phyloP scores from a whole-genome alignment of 2,888 invertebrate genomes.

The Eremobia ochroleuca region DNA sequence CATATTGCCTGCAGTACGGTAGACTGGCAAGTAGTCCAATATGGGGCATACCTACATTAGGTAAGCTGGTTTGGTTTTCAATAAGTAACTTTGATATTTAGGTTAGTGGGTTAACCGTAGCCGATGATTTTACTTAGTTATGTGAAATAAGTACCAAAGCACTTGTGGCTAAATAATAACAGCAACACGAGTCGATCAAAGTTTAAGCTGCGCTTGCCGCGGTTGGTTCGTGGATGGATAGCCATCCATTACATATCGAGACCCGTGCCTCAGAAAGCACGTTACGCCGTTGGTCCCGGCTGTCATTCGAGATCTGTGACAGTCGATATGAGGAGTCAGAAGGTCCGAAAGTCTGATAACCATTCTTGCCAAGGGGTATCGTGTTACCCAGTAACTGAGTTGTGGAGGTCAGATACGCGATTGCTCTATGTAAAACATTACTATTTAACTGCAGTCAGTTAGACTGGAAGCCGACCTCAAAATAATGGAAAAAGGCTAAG shows the following conservation, averaged over 20 bases:
- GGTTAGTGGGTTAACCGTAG: not conserved
- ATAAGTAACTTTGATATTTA: constrained; percentile 22
- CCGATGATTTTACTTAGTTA: not conserved
- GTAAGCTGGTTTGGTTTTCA: constrained; percentile 38
- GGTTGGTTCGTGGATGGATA: not conserved
- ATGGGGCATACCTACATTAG: constrained; percentile 46
- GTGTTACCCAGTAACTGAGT: not conserved
- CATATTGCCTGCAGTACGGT: constrained; percentile 50
- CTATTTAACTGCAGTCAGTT: not conserved
- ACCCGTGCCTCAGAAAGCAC: not conserved
- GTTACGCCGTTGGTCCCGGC: not conserved
- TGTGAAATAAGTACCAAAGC: not conserved
- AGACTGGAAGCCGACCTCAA: not conserved
- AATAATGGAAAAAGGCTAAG: not conserved
- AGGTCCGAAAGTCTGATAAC: not conserved
- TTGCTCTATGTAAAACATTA: not conserved
- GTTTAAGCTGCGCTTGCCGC: not conserved
- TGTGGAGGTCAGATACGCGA: not conserved
- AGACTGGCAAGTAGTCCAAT: constrained; percentile 39
- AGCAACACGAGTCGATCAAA: not conserved
- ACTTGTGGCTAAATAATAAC: not conserved
- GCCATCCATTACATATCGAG: not conserved
- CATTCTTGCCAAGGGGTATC: not conserved
- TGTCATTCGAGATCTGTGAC: not conserved
- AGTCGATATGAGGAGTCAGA: not conserved